Conservation (phyloP, 2,113 vertebrate species). For the Triplophysa dalaica region DNA sequence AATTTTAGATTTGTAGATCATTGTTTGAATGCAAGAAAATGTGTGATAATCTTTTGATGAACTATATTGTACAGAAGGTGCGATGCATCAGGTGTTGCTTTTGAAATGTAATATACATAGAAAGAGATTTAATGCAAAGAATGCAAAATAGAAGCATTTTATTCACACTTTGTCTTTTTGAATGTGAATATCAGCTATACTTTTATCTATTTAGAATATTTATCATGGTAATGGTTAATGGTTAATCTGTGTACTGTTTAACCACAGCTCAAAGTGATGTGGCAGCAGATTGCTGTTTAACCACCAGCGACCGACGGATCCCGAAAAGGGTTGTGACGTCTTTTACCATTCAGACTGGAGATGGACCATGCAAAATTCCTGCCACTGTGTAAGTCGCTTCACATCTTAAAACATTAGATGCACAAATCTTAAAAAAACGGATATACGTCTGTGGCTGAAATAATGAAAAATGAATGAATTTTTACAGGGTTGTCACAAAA, state of each 20-base stretch:
- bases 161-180: background rate
- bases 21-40: too few relatives aligned
- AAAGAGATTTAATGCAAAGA: background rate
- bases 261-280: conserved; percentile 44
- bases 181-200: background rate
- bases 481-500: conserved; percentile 53
- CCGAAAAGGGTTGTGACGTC: conserved; percentile 38
- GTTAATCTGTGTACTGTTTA: conserved; percentile 4
- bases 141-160: background rate
- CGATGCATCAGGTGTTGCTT: background rate
- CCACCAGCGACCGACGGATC: conserved; percentile 30
- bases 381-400: conserved; percentile 56
- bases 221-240: background rate
- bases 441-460: background rate
- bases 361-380: conserved; percentile 44
- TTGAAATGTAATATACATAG: background rate
- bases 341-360: conserved; percentile 43
- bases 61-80: too few relatives aligned
- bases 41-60: too few relatives aligned
- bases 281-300: conserved; percentile 58
- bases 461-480: background rate
- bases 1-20: too few relatives aligned
- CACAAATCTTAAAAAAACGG: background rate
- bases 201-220: background rate
- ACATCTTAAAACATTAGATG: background rate